Evolutionary conservation across 2,113 vertebrate genomes (phyloP).

Genomic region (Anguilla rostrata): DNA sequence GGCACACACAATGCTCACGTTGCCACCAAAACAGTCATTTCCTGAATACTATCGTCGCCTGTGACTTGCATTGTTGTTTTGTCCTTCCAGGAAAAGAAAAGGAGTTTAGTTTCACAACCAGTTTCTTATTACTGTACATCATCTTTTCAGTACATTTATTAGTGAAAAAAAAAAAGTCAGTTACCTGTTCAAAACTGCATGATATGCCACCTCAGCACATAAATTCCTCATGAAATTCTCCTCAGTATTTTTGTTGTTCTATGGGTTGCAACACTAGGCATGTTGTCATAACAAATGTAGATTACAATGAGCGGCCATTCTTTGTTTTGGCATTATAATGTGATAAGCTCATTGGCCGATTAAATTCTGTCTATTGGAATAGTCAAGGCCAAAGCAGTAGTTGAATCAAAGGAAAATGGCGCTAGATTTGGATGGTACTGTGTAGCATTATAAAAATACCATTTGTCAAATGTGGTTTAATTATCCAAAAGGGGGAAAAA

Average conservation of each 20-base stretch:
- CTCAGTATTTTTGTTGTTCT: no score
- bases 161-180: not conserved
- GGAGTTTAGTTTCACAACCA: not conserved
- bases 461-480: not conserved
- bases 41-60: no score
- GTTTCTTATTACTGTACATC: no score
- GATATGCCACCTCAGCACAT: not conserved
- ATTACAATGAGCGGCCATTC: not conserved
- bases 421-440: not conserved
- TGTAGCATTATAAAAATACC: not conserved
- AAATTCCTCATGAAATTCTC: not conserved
- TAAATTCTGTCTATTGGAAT: not conserved
- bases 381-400: not conserved
- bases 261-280: no score
- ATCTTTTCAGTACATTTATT: no score
- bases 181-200: not conserved
- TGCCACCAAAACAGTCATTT: not conserved
- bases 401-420: not conserved
- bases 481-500: not conserved
- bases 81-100: not conserved
- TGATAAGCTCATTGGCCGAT: not conserved
- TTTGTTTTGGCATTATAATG: not conserved
- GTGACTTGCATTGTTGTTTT: not conserved
- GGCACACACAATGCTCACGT: not conserved
- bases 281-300: no score